Base-by-base conservation (phyloP, 2,888 invertebrate species). In the Netelia virgata region DNA sequence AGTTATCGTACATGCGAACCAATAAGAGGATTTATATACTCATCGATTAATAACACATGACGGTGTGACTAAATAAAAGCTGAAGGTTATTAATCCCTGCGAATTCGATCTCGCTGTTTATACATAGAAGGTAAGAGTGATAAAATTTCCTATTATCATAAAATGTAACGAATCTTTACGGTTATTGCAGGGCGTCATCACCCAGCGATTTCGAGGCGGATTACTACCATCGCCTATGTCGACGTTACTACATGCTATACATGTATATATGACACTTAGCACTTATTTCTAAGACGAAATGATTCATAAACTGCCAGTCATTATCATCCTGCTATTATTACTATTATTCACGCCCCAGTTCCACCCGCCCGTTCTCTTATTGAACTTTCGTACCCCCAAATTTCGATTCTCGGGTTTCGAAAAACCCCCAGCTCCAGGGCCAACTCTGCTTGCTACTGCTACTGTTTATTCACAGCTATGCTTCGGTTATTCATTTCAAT, bases 161-260 rank as follows among this genome's bases (percentile, higher is more conserved):
- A 82, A 78, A 72, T 59, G 36, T 82, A 66, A 64, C 82, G 59
- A 78, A 79, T 53, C 72, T 82, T 78, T 82, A 82, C 70, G 76
- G 57, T 70, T 63, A 75, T 82, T 82, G n/a, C 63, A 3, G 41
- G 41, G 50, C 69, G 69, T 72, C 79, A 57, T 79, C 79, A 70
- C n/a, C 43, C 20, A 41, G 47, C n/a, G 2, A 11, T 53, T 53
- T 36, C 47, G 53, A 57, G 11, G 43, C 8, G 43, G 18, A 18
- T 16, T 50, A 20, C 16, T 55, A 28, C n/a, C 28, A 5, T 69
- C 36, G 23, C 23, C 47, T 47, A 43, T 47, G 14, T 74, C 16
- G n/a, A 47, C 5, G 61, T 10, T n/a, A 20, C n/a, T 20, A 23
- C 20, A 61, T 73, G n/a, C 41, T 41, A 23, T 68, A 50, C 8